Evolutionary conservation across 2,113 vertebrate genomes (phyloP).

Genomic region (Morone saxatilis): DNA sequence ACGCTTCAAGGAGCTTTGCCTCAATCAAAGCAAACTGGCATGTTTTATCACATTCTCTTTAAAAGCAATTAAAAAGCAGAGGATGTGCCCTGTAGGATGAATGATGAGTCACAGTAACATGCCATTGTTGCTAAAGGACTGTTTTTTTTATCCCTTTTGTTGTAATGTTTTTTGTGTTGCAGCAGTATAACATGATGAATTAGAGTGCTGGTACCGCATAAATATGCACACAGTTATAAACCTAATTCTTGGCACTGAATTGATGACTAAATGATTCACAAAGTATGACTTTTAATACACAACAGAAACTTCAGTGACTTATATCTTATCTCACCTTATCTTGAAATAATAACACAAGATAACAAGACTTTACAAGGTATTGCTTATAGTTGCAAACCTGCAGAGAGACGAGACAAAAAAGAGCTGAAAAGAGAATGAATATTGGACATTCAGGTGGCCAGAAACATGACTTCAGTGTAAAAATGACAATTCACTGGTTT

Average conservation of each 20-base stretch:
- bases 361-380: slow-evolving; percentile 17
- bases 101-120: slow-evolving; percentile 5
- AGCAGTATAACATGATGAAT: slow-evolving; percentile 9
- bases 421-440: too few relatives aligned
- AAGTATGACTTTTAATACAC: not conserved
- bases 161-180: slow-evolving; percentile 2
- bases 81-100: slow-evolving; percentile 8
- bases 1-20: slow-evolving; percentile 28
- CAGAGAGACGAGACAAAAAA: not conserved
- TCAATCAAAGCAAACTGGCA: slow-evolving; percentile 24
- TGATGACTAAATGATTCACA: not conserved
- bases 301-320: not conserved
- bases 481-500: too few relatives aligned
- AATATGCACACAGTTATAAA: not conserved
- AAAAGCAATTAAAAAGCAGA: slow-evolving; percentile 45
- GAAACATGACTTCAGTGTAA: too few relatives aligned
- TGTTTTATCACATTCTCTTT: slow-evolving; percentile 38
- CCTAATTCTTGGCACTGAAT: not conserved
- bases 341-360: slow-evolving; percentile 7
- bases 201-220: not conserved
- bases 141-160: not conserved
- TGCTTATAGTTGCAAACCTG: not conserved
- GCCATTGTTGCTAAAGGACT: slow-evolving; percentile 8
- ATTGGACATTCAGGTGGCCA: too few relatives aligned
- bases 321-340: too few relatives aligned